Percentiles rank a stretch among this genome's conserved stretches.
phyloP scores from a whole-genome alignment of 2,888 invertebrate genomes.

The Stramonita haemastoma region DNA sequence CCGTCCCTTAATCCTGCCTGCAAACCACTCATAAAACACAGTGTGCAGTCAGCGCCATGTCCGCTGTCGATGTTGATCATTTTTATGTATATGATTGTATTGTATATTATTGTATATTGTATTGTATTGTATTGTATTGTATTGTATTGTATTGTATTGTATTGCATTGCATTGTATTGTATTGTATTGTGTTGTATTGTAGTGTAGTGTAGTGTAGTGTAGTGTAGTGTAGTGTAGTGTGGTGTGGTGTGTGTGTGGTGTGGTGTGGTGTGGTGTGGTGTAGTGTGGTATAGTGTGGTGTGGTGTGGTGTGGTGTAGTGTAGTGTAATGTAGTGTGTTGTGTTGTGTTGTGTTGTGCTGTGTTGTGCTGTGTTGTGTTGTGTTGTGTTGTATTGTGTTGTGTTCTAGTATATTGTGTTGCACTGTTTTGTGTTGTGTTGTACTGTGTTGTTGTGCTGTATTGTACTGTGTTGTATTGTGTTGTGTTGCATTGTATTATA shows the following conservation, averaged over 20 bases:
- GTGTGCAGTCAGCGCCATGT: not conserved
- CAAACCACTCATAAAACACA: not conserved
- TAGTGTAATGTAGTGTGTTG: not conserved
- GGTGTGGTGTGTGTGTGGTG: not conserved
- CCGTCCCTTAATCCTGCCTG: no score
- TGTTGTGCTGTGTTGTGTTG: not conserved
- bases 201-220: not conserved
- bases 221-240: not conserved
- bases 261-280: no score
- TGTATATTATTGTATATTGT: no score
- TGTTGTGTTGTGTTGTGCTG: not conserved
- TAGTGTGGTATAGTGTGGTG: no score
- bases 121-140: not conserved
- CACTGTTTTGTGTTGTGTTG: not conserved
- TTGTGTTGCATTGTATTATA: not conserved
- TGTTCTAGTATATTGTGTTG: not conserved
- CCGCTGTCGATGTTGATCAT: not conserved
- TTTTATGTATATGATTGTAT: not conserved
- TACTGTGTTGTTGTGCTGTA: not conserved
- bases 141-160: not conserved
- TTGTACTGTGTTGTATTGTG: not conserved
- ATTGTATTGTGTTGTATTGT: not conserved
- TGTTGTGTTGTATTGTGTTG: not conserved
- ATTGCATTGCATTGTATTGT: not conserved
- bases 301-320: no score